phyloP scores from a whole-genome alignment of 2,888 invertebrate genomes.

The Exocentrus adspersus region DNA sequence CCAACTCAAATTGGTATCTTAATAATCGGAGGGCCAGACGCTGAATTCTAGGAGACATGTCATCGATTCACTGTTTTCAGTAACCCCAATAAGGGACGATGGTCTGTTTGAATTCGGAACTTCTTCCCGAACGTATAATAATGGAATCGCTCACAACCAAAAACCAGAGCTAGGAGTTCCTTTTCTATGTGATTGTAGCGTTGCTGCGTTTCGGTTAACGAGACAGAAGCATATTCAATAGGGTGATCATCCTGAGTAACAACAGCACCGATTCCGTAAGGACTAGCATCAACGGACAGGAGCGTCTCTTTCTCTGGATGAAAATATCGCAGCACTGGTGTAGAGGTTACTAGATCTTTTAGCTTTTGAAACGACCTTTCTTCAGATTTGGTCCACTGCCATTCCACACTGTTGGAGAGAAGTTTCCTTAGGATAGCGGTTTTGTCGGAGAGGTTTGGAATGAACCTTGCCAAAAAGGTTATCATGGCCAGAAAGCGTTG shows the following conservation, averaged over 20 bases:
- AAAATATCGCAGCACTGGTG: neutral
- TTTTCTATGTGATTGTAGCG: too few species aligned
- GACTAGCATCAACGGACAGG: neutral
- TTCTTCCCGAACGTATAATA: neutral
- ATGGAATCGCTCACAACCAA: neutral
- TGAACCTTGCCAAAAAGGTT: conserved; percentile 28
- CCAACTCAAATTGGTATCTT: too few species aligned
- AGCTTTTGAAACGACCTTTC: conserved; percentile 19
- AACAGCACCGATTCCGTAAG: too few species aligned
- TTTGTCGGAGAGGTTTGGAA: too few species aligned
- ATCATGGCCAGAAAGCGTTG: conserved; percentile 33
- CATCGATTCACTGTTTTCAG: too few species aligned
- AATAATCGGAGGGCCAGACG: too few species aligned
- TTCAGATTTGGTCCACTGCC: conserved; percentile 30
- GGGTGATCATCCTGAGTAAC: too few species aligned
- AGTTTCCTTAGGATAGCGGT: conserved; percentile 21
- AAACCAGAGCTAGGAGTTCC: neutral
- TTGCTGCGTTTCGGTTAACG: neutral
- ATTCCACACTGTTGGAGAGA: conserved; percentile 23
- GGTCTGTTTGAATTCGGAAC: neutral
- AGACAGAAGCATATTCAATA: too few species aligned
- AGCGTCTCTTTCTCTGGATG: neutral
- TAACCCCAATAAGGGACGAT: neutral
- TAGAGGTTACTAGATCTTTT: neutral
- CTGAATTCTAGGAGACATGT: too few species aligned